phyloP scores from a whole-genome alignment of 1,140 invertebrate species.

The Pseudachorutes palmiensis region DNA sequence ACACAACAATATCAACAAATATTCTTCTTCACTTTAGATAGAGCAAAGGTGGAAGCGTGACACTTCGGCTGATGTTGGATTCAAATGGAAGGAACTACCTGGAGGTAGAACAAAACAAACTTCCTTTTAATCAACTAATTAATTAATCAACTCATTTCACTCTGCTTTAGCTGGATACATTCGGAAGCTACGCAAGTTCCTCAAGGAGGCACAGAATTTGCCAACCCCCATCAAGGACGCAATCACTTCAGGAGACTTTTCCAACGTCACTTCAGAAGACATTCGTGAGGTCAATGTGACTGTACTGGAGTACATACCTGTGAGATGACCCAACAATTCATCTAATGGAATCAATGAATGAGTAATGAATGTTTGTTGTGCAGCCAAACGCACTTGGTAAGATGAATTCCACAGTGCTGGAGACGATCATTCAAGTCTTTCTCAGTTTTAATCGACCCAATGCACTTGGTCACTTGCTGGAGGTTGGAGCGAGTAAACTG shows the following conservation, averaged over 20 bases:
- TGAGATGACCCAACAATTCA: too few relatives aligned
- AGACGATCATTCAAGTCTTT: constrained; percentile 21
- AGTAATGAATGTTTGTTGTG: not conserved
- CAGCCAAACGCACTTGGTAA: not conserved
- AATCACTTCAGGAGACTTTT: constrained; percentile 28
- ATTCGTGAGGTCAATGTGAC: constrained; percentile 24
- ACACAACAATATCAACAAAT: too few relatives aligned
- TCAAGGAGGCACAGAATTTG: not conserved
- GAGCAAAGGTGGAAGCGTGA: not conserved
- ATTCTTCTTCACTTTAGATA: too few relatives aligned
- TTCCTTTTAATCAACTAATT: not conserved
- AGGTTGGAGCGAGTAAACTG: constrained; percentile 24
- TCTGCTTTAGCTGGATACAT: not conserved
- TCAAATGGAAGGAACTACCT: not conserved
- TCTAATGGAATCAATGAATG: not conserved
- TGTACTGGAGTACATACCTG: constrained; percentile 30
- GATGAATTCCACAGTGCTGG: constrained; percentile 25
- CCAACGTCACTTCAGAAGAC: constrained; percentile 28
- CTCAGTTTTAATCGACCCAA: constrained; percentile 26
- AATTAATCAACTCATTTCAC: not conserved
- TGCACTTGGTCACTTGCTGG: constrained; percentile 26
- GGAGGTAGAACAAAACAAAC: constrained; percentile 3
- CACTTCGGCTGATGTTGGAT: not conserved
- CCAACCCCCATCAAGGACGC: constrained; percentile 25
- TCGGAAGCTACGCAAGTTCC: not conserved